Evolutionary conservation across 2,888 invertebrate species (phyloP), one percentile per base, ranked within the genome.

Genomic region (Pandemis heparana): DNA sequence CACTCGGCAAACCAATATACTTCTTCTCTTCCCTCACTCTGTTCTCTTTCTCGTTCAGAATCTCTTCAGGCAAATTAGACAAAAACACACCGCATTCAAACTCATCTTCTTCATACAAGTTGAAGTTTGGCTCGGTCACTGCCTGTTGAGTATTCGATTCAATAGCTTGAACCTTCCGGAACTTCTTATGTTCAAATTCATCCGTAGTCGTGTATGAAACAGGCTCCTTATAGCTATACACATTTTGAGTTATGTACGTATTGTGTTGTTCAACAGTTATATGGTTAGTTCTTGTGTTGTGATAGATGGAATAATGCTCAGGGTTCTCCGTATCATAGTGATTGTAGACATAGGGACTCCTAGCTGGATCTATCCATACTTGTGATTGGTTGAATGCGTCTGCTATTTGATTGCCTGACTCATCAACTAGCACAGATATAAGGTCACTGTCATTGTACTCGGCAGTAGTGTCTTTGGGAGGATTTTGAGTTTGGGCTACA

Each of bases 301-400:
- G 87, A 48, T 80, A 80, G 1, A 89, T 79, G 0, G 88, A 84
- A 68, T 84, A 89, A 6, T 80, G 76, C 51, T 86, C 86, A 39
- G 86, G 82, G 0, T 82, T 77, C 41, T 81, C 82, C 0, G 79
- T 77, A 9, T 88, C 85, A 78, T 85, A 91, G 46, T 81, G 82
- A 64, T 92, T 92, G 71, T 92, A 92, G 0, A 92, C 90, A 77
- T 83, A 89, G 0, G 93, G 93, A 69, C 91, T 92, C 41, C 87
- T 81, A 0, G 84, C 80, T 0, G 92, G 92, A 61, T 93, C 92
- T 48, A 92, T 92, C 92, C 93, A 92, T 0, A 92, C 91, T 70
- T 90, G 86, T 3, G 89, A 88, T 75, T 90, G 90, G 62, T 80
- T 88, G 76, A 84, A 85, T 0, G 82, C 80, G 60, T 79, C 82